phyloP scores from a whole-genome alignment of 1,140 invertebrate species.

The Ctenoplectra terminalis region DNA sequence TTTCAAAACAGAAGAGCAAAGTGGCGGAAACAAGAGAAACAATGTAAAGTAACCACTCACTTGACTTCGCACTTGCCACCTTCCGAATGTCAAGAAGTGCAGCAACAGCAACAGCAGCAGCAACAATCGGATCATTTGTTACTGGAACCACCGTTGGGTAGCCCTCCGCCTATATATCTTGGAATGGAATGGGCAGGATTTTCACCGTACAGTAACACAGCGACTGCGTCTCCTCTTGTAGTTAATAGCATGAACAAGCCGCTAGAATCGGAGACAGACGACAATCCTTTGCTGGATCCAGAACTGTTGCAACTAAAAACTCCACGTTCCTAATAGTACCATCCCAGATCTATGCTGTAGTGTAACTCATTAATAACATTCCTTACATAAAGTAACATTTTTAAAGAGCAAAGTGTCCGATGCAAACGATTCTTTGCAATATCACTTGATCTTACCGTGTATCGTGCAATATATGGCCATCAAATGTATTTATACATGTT shows the following conservation, averaged over 20 bases:
- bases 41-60: constrained; percentile 75
- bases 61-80: constrained; percentile 72
- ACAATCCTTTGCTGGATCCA: constrained; percentile 80
- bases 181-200: constrained; percentile 83
- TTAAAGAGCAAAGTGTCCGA: constrained; percentile 5
- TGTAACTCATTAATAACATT: constrained; percentile 29
- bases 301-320: constrained; percentile 81
- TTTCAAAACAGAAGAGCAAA: constrained; percentile 93
- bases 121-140: constrained; percentile 76
- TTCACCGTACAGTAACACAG: constrained; percentile 77
- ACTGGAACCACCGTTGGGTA: constrained; percentile 77
- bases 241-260: constrained; percentile 79
- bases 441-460: constrained; percentile 21
- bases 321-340: constrained; percentile 75
- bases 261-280: constrained; percentile 77
- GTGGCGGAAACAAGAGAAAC: constrained; percentile 92
- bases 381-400: constrained; percentile 13
- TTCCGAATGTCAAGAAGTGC: constrained; percentile 76
- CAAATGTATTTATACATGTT: not conserved
- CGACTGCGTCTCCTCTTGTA: constrained; percentile 77
- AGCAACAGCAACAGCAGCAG: constrained; percentile 74
- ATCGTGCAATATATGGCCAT: constrained; percentile 39
- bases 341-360: constrained; percentile 23
- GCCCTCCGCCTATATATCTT: constrained; percentile 81
- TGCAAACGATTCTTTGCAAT: constrained; percentile 14